A percentile compares a stretch with the other conserved stretches of the same genome.
phyloP scores from a whole-genome alignment of 2,888 invertebrate genomes.

The Orchesella flavescens region DNA sequence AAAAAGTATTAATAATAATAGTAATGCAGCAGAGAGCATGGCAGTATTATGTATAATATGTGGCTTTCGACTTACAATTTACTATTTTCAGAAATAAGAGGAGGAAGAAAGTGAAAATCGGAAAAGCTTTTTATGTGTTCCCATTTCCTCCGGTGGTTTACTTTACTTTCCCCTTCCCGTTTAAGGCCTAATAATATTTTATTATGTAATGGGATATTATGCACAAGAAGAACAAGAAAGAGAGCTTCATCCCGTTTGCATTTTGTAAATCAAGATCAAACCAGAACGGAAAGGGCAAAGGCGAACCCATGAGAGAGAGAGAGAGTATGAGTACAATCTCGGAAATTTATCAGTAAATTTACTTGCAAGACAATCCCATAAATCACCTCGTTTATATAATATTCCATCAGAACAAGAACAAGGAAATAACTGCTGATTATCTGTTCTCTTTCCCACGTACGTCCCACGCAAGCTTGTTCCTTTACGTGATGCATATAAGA shows the following conservation, averaged over 20 bases:
- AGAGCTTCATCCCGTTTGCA: too few species aligned
- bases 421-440: too few species aligned
- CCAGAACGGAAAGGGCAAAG: background rate
- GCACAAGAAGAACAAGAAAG: too few species aligned
- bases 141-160: conserved; percentile 31
- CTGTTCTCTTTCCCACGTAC: too few species aligned
- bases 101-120: background rate
- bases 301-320: background rate
- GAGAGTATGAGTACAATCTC: background rate
- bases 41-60: conserved; percentile 5
- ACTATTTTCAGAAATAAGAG: too few species aligned
- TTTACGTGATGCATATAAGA: background rate
- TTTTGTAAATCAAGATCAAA: too few species aligned
- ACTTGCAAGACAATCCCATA: conserved; percentile 21
- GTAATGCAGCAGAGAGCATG: background rate
- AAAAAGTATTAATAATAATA: conserved; percentile 1
- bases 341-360: conserved; percentile 34
- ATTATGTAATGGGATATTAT: too few species aligned
- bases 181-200: too few species aligned
- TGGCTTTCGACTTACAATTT: too few species aligned
- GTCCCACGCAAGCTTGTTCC: too few species aligned
- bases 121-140: conserved; percentile 38
- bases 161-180: too few species aligned
- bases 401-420: too few species aligned
- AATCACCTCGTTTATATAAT: conserved; percentile 5